Evolutionary conservation across 1,140 invertebrate genomes (phyloP), one percentile per base, ranked within the genome.

Genomic region (Telenomus remus): DNA sequence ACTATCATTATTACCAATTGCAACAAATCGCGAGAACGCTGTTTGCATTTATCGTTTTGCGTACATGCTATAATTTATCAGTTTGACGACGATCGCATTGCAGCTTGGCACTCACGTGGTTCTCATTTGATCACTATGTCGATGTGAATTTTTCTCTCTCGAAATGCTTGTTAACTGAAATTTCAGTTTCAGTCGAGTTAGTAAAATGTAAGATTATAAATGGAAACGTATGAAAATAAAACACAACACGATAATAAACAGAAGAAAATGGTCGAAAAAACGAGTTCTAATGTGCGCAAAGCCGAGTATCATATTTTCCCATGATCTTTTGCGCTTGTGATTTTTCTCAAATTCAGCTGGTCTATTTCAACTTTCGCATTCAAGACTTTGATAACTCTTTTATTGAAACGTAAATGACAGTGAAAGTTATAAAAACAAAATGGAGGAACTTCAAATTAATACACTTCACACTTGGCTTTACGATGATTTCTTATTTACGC

Each of bases 1-100:
- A 79, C 79, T 78, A 76, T 84, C 81, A 84, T 85, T 84, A 85
- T 80, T 77, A 78, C 72, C 81, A 82, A 84, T 85, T 80, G 80
- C 81, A 79, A 82, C 83, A 84, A 84, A 85, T 84, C 82, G 76
- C 72, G 71, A 74, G 66, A 63, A 77, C 76, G 71, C 76, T 63
- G 69, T 81, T 82, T 78, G 77, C 75, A 75, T 73, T 81, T 81
- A 81, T 82, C 81, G 79, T 80, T 81, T 80, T 76, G 70, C 75
- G 51, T 61, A 55, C 76, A 63, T 72, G 70, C 63, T 63, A 12
- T 82, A 82, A 84, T 81, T 80, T 79, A 81, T 82, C 71, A 27
- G 64, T 69, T 39, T 10, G 35, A 54, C 57, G 19, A 60, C 37
- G 60, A 47, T 66, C 60, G 54, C 59, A 59, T 63, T 64, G 54